Base-by-base conservation (phyloP, 2,888 invertebrate genomes). In the Sarcophaga caerulescens region DNA sequence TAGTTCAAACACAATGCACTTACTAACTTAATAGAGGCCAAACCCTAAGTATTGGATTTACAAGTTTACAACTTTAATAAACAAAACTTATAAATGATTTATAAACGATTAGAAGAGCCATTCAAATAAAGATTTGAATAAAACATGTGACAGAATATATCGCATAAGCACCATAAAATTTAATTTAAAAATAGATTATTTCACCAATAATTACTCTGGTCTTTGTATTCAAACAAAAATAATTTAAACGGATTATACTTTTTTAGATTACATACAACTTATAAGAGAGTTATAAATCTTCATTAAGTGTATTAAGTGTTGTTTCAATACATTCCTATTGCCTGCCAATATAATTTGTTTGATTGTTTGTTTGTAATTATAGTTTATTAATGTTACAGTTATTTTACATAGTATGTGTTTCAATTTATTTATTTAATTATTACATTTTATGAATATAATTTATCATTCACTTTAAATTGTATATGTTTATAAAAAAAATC, bases 401-500 rank as follows among this genome's bases (percentile, higher is more conserved):
- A 76, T 83, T 84, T 77, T 81, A 85, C 81, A 81, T 84, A 85
- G 73, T 78, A 52, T 52, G 17, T 12, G 52, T 52, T 52, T 14
- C 81, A 88, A 59, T 70, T 85, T 73, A 71, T 21, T 87, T 80
- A 85, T 84, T 88, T 84, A 71, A 78, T 47, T 79, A 77, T 59
- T 71, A 75, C 75, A 75, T 81, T 78, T 62, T 65, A 76, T 75
- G 78, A 83, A 84, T 81, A 78, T 78, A 78, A 74, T 74, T 57
- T 63, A 35, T 78, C 52, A 70, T 14, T 84, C 77, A 80, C 21
- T 81, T 62, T 62, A 75, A 77, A 74, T 63, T 89, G 87, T 88
- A 86, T 87, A 84, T 71, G 17, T 14, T 52, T 52, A 78, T 74
- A 81, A 87, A 88, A 81, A 89, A 89, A 90, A 91, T 91, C 90